Percentiles rank a stretch among this genome's conserved stretches.
phyloP scores from a whole-genome alignment of 2,888 invertebrate genomes.

The Xanthia togata region DNA sequence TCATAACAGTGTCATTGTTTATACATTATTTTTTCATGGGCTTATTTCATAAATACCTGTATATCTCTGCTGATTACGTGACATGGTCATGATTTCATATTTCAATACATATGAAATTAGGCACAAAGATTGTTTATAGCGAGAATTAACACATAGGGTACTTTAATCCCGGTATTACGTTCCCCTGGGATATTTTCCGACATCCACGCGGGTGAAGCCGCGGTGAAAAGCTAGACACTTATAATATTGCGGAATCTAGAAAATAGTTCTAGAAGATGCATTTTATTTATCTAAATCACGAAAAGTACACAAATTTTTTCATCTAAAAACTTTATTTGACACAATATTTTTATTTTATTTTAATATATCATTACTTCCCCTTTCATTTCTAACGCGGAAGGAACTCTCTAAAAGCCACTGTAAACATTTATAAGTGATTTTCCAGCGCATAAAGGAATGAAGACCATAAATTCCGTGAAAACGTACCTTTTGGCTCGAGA shows the following conservation, averaged over 20 bases:
- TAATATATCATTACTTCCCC: slow-evolving; percentile 19
- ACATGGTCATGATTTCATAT: not conserved
- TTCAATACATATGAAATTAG: not conserved
- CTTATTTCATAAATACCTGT: not conserved
- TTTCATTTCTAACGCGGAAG: slow-evolving; percentile 20
- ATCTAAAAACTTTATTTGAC: slow-evolving; percentile 7
- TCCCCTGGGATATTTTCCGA: too few relatives aligned
- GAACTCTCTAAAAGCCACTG: slow-evolving; percentile 21
- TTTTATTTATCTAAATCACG: not conserved
- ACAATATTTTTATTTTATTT: too few relatives aligned
- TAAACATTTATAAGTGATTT: slow-evolving; percentile 42
- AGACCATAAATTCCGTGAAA: slow-evolving; percentile 40
- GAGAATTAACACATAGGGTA: too few relatives aligned
- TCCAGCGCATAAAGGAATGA: slow-evolving; percentile 28
- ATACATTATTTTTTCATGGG: not conserved
- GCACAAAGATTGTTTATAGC: too few relatives aligned
- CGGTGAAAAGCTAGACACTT: too few relatives aligned
- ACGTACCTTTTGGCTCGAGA: slow-evolving; percentile 35
- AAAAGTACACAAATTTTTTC: not conserved
- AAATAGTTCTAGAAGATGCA: not conserved
- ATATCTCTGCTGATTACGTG: not conserved
- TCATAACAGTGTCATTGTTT: not conserved
- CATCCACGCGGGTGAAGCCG: too few relatives aligned
- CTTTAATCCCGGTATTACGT: too few relatives aligned
- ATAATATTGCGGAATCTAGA: not conserved